These are phyloP conservation scores for Watsonalla binaria DNA, from an alignment of 2,888 invertebrate species.

Conservation along the genomic window DNA sequence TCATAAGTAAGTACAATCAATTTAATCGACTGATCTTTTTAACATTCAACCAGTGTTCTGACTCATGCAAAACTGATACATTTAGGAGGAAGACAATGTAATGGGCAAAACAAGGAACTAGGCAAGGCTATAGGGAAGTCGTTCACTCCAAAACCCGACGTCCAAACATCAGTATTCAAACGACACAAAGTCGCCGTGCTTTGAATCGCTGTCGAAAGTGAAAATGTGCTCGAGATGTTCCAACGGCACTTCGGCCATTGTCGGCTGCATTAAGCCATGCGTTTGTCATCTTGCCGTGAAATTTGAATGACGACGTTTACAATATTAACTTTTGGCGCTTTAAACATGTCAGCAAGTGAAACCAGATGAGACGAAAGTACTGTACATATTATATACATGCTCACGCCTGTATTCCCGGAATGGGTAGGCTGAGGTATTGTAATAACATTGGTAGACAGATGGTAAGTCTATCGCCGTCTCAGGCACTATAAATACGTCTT, in stretches of 20 bases:
- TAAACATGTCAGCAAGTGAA: background rate
- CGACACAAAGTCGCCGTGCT: slow-evolving; percentile 36
- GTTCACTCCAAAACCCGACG: background rate
- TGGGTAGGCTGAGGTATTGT: too few species aligned
- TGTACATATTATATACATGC: background rate
- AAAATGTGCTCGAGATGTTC: slow-evolving; percentile 34
- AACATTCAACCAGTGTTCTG: too few species aligned
- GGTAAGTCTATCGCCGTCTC: too few species aligned
- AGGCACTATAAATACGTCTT: too few species aligned
- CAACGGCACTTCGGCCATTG: slow-evolving; percentile 40
- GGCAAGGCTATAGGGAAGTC: slow-evolving; percentile 26
- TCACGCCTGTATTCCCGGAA: too few species aligned
- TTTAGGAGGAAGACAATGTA: slow-evolving; percentile 2
- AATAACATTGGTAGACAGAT: too few species aligned
- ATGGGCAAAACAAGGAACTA: slow-evolving; percentile 17
- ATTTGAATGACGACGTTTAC: background rate
- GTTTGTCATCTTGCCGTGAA: slow-evolving; percentile 2
- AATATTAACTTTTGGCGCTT: background rate
- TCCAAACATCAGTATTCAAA: slow-evolving; percentile 35
- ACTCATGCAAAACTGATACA: background rate
- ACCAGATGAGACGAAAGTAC: background rate
- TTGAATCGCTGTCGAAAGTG: slow-evolving; percentile 52
- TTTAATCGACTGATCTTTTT: too few species aligned
- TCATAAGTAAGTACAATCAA: too few species aligned
- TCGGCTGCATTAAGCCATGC: slow-evolving; percentile 8